Evolutionary conservation across 2,113 vertebrate genomes (phyloP).

Genomic region (Alethe diademata): DNA sequence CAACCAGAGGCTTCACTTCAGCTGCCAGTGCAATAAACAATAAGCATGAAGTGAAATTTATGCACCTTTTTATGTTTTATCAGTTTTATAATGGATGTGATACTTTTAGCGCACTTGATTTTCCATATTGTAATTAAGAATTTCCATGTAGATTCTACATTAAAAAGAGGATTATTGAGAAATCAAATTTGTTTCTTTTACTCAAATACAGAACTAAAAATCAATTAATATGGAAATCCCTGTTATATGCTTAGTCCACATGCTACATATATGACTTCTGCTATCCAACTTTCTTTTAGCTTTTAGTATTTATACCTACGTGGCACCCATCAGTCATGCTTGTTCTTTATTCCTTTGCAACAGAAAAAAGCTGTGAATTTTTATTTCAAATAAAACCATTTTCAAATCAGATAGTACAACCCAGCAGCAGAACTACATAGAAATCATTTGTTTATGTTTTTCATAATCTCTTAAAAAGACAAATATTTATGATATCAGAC

Average conservation of each 20-base stretch:
- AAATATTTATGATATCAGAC: neutral
- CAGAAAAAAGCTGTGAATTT: neutral
- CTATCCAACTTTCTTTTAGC: neutral
- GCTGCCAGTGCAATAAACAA: neutral
- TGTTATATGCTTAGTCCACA: neutral
- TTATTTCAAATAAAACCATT: neutral
- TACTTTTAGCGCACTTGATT: neutral
- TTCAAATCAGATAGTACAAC: neutral
- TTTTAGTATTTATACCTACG: neutral
- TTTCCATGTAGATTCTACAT: neutral
- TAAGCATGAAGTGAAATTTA: slow-evolving; percentile 5
- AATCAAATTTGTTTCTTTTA: neutral
- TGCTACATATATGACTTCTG: neutral
- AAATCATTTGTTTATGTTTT: neutral
- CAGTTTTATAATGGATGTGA: neutral
- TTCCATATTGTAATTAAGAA: neutral
- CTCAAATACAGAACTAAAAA: neutral
- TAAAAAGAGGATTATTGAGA: neutral
- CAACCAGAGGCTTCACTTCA: neutral
- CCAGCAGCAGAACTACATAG: neutral
- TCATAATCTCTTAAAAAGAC: neutral
- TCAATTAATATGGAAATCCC: neutral
- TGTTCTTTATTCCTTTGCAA: neutral
- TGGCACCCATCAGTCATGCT: neutral
- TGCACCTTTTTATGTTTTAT: neutral